Percentiles rank a stretch among this genome's conserved stretches.
Conservation (phyloP, 2,888 invertebrate genomes). For the Xanthostigma xanthostigma region DNA sequence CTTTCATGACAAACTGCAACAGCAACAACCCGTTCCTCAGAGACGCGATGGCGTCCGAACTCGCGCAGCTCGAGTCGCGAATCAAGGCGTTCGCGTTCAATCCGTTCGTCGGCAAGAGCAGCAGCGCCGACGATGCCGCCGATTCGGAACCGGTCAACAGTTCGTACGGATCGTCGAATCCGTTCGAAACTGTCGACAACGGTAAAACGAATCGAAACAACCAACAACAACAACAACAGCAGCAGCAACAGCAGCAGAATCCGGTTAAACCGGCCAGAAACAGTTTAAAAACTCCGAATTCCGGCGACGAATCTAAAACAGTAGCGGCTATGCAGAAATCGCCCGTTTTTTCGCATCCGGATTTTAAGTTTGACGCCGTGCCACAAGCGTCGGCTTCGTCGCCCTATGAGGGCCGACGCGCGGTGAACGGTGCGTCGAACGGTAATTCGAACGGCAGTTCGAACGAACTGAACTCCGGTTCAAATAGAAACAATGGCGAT, state of each 20-base stretch:
- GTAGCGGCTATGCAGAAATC: background rate
- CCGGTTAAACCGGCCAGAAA: background rate
- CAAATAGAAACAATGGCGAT: background rate
- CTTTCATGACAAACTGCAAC: no score
- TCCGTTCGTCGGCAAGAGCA: conserved; percentile 1
- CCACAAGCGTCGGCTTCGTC: background rate
- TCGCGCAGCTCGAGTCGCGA: conserved; percentile 3
- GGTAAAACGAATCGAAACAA: background rate
- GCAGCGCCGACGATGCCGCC: background rate
- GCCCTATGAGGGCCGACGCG: background rate
- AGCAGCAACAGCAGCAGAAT: background rate
- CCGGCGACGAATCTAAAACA: background rate
- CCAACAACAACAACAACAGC: background rate
- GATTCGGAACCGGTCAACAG: no score
- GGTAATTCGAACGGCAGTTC: background rate
- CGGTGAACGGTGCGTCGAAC: background rate
- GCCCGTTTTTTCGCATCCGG: conserved; percentile 5
- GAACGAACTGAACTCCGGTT: background rate
- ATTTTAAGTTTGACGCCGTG: conserved; percentile 4
- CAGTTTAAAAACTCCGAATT: background rate
- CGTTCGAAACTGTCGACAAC: background rate
- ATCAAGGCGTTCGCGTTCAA: conserved; percentile 5
- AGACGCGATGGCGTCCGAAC: conserved; percentile 1
- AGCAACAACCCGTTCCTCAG: conserved; percentile 4
- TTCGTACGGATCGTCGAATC: background rate